These are phyloP conservation scores for Todiramphus chloris DNA, from an alignment of 2,113 vertebrate genomes.

Conservation along the genomic window DNA sequence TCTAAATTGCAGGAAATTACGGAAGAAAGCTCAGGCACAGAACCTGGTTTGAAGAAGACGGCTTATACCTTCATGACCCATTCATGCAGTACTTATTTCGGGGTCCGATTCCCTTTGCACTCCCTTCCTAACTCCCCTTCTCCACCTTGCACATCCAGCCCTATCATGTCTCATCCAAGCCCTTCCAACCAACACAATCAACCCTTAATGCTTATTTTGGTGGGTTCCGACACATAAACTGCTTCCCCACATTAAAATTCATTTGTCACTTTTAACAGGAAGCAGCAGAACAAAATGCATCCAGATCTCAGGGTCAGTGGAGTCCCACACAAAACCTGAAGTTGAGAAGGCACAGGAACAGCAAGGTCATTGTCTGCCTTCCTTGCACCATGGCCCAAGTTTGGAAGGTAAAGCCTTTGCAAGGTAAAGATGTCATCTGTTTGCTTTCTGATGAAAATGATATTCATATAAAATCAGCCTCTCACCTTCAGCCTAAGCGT, in stretches of 20 bases:
- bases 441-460: not conserved
- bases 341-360: not conserved
- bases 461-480: not conserved
- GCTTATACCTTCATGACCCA: not conserved
- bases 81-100: not conserved
- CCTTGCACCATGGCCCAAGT: rapidly evolving
- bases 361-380: not conserved
- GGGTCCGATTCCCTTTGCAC: not conserved
- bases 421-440: not conserved
- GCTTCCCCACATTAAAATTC: not conserved
- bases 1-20: conserved; percentile 6
- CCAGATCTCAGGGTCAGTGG: not conserved
- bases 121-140: not conserved
- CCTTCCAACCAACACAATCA: not conserved
- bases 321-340: not conserved
- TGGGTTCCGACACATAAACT: not conserved
- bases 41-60: not conserved
- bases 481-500: not conserved
- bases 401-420: not conserved
- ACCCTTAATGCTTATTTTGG: not conserved
- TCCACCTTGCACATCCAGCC: not conserved
- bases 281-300: not conserved
- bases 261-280: not conserved
- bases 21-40: not conserved
- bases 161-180: not conserved